These are phyloP conservation scores for Malacoraja senta DNA, from an alignment of 2,797 vertebrate species.

Conservation along the genomic window DNA sequence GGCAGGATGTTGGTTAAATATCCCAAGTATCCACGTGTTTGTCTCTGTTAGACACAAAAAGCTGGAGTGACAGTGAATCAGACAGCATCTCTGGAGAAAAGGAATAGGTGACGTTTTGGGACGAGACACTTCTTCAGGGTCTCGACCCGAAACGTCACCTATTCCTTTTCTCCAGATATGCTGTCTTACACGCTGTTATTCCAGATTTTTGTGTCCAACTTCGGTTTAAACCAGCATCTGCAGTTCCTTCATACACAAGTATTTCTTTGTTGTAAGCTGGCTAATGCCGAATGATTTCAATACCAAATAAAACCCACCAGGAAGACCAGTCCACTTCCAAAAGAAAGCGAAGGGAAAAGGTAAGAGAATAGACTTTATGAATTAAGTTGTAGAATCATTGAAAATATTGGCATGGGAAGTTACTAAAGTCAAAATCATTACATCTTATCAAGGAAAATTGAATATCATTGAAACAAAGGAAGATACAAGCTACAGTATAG, in stretches of 20 bases:
- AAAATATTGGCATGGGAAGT: neutral
- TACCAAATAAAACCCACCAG: neutral
- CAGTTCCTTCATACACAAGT: neutral
- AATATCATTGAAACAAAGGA: neutral
- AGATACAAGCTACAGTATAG: neutral
- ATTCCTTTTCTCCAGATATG: too few species aligned
- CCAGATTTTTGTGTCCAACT: too few species aligned
- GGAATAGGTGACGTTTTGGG: too few species aligned
- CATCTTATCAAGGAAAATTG: neutral
- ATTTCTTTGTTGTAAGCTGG: neutral
- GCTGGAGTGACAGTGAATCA: too few species aligned
- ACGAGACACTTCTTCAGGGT: too few species aligned
- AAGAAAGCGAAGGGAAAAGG: neutral
- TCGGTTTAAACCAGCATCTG: too few species aligned
- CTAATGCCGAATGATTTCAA: neutral
- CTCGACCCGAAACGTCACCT: too few species aligned
- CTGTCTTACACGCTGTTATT: too few species aligned
- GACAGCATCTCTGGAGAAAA: too few species aligned
- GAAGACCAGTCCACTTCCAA: neutral
- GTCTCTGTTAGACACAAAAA: too few species aligned
- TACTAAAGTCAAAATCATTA: neutral
- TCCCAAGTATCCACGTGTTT: too few species aligned
- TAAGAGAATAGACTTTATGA: neutral
- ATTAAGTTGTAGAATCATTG: neutral
- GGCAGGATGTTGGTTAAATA: neutral